phyloP scores from a whole-genome alignment of 1,140 invertebrate genomes.

The Popillia japonica region DNA sequence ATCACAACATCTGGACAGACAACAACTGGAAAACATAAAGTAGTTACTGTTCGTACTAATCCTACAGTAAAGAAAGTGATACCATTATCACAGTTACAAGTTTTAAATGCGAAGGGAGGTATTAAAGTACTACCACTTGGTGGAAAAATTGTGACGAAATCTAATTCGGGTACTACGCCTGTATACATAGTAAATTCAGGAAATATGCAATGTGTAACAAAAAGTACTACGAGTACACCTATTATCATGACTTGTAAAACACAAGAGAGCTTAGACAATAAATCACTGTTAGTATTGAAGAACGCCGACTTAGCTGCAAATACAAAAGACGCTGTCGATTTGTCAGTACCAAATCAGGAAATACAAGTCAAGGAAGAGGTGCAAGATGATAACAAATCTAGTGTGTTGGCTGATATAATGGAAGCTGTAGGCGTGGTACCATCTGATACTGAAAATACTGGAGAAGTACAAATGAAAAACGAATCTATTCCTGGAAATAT shows the following conservation, averaged over 20 bases:
- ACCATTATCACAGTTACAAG: slow-evolving; percentile 54
- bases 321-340: background rate
- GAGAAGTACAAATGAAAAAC: slow-evolving; percentile 34
- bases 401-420: slow-evolving; percentile 25
- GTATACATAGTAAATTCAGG: slow-evolving; percentile 45
- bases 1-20: slow-evolving; percentile 42
- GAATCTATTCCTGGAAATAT: background rate
- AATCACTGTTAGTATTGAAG: slow-evolving; percentile 35
- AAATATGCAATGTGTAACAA: slow-evolving; percentile 38
- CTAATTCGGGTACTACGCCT: slow-evolving; percentile 39
- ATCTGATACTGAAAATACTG: slow-evolving; percentile 17
- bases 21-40: slow-evolving; percentile 52
- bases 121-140: slow-evolving; percentile 55
- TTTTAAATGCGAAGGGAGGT: slow-evolving; percentile 55
- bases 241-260: slow-evolving; percentile 39
- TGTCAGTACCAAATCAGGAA: background rate
- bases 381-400: slow-evolving; percentile 27
- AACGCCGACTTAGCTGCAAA: background rate
- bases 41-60: slow-evolving; percentile 55
- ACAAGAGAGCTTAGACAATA: slow-evolving; percentile 27
- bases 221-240: slow-evolving; percentile 35
- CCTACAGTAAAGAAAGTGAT: slow-evolving; percentile 54
- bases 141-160: slow-evolving; percentile 54
- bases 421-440: slow-evolving; percentile 5
- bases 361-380: background rate